Conservation (phyloP, 2,113 vertebrate species). For the Dipodomys stephensi region DNA sequence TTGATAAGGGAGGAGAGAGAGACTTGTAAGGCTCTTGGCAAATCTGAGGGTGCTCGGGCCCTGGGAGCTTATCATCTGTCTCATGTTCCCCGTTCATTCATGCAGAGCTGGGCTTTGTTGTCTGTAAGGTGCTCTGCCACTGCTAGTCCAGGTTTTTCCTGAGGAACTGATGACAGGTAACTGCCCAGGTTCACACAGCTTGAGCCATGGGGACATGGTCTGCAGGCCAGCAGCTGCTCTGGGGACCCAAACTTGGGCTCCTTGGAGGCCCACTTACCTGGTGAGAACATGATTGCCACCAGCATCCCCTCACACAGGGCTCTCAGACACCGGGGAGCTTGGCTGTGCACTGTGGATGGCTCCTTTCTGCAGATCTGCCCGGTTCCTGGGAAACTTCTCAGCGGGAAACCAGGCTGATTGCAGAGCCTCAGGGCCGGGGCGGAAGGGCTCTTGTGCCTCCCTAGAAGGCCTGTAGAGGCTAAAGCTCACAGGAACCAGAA, state of each 20-base stretch:
- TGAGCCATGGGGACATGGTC: not conserved
- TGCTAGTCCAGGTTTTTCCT: not conserved
- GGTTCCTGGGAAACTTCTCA: not conserved
- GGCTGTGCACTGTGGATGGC: not conserved
- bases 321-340: not conserved
- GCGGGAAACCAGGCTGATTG: no score
- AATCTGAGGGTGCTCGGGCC: not conserved
- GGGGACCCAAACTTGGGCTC: not conserved
- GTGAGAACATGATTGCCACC: not conserved
- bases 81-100: not conserved
- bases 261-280: not conserved
- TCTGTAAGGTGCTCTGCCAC: not conserved
- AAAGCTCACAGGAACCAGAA: not conserved
- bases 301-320: not conserved
- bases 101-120: not conserved
- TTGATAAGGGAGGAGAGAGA: not conserved
- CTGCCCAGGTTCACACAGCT: not conserved
- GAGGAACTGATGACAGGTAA: not conserved
- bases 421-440: no score
- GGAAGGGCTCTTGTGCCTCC: not conserved
- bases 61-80: not conserved
- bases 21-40: not conserved
- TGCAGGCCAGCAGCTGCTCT: not conserved
- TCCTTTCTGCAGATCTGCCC: not conserved
- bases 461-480: not conserved